Evolutionary conservation across 1,140 invertebrate genomes (phyloP).

Genomic region (Panonychus citri): DNA sequence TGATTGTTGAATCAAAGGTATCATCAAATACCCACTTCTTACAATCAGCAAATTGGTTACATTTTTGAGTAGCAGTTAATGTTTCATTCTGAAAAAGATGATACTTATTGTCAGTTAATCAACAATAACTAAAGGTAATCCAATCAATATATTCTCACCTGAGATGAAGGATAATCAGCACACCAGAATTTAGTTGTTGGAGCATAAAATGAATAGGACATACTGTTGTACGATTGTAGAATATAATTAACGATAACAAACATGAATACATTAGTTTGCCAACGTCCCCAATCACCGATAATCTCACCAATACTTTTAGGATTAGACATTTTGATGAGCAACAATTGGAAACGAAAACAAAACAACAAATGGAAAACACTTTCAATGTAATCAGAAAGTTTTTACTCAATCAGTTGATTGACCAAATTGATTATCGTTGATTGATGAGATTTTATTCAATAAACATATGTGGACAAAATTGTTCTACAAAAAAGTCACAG

Average conservation of each 20-base stretch:
- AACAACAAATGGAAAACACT: too few species aligned
- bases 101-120: too few species aligned
- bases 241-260: slow-evolving; percentile 3
- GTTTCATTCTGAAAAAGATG: neutral
- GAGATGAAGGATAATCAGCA: neutral
- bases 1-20: neutral
- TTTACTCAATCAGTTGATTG: too few species aligned
- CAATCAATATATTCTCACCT: neutral
- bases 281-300: slow-evolving; percentile 7
- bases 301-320: neutral
- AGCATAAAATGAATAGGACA: slow-evolving; percentile 8
- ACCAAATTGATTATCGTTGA: too few species aligned
- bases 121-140: neutral
- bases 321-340: too few species aligned
- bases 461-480: too few species aligned
- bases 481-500: too few species aligned
- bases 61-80: neutral
- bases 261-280: slow-evolving; percentile 7
- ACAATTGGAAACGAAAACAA: too few species aligned
- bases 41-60: neutral
- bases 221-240: slow-evolving; percentile 6
- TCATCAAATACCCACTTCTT: neutral
- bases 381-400: too few species aligned
- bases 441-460: too few species aligned
- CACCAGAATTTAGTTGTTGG: slow-evolving; percentile 10